Evolutionary conservation across 2,113 vertebrate genomes (phyloP).

Genomic region (Protobothrops mucrosquamatus): DNA sequence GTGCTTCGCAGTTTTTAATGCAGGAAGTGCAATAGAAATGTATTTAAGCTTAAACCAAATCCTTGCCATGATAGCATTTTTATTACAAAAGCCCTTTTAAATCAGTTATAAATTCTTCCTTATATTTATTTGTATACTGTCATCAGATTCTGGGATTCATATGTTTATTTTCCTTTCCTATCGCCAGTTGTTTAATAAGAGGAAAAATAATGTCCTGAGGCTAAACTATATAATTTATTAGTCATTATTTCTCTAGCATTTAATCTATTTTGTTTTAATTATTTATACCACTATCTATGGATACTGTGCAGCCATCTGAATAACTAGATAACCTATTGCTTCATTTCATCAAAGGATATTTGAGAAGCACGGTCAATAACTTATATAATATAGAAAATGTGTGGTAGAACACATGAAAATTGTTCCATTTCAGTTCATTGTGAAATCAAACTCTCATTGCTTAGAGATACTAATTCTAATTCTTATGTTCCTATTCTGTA

Average conservation of each 20-base stretch:
- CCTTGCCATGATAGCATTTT: not conserved
- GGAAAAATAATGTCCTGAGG: not conserved
- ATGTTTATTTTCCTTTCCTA: not conserved
- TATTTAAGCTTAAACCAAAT: not conserved
- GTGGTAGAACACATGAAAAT: not conserved
- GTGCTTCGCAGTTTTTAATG: not conserved
- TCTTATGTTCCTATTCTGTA: not conserved
- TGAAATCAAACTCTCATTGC: not conserved
- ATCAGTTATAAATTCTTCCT: not conserved
- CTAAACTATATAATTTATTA: not conserved
- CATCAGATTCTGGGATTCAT: not conserved
- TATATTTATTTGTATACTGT: not conserved
- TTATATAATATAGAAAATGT: not conserved
- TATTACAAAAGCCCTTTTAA: not conserved
- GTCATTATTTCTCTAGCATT: not conserved
- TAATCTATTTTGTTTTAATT: not conserved
- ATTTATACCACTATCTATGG: not conserved
- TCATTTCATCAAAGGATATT: slow-evolving; percentile 24
- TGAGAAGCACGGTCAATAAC: slow-evolving; percentile 14
- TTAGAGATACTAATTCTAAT: not conserved
- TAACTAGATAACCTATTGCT: slow-evolving; percentile 27
- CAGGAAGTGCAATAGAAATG: not conserved
- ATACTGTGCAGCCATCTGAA: not conserved
- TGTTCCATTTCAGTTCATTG: slow-evolving; percentile 8
- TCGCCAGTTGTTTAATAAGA: not conserved